Conservation (phyloP, 92 coral and sea anemone genomes). For the Epizoanthus ramosus region DNA sequence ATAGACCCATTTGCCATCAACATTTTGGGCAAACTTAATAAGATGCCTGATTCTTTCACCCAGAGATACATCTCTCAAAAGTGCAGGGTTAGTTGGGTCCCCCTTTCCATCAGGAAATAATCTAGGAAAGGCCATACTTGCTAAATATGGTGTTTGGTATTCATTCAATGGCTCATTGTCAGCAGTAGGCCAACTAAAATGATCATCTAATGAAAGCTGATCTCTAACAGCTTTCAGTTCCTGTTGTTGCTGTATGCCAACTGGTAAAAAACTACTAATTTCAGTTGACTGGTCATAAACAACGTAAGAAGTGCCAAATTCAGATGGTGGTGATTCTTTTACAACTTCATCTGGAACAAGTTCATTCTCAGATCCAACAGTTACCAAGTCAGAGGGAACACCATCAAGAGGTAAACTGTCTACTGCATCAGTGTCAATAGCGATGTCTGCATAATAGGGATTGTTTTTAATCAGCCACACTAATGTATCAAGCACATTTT, state of each 20-base stretch:
- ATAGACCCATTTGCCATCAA: conserved; percentile 34
- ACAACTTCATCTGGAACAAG: too few species aligned
- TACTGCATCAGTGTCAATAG: too few species aligned
- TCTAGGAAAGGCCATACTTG: conserved; percentile 39
- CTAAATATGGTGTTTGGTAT: conserved; percentile 33
- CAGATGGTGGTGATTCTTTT: too few species aligned
- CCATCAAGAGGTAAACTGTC: too few species aligned
- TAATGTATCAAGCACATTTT: too few species aligned
- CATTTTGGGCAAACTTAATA: conserved; percentile 33
- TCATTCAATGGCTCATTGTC: conserved; percentile 26
- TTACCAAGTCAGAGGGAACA: background rate
- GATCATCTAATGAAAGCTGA: conserved; percentile 52
- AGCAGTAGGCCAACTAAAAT: conserved; percentile 49
- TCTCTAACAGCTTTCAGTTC: conserved; percentile 48
- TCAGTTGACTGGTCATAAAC: conserved; percentile 47
- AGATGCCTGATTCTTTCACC: conserved; percentile 40
- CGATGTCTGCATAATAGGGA: too few species aligned
- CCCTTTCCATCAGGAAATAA: conserved; percentile 50
- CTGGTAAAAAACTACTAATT: conserved; percentile 50
- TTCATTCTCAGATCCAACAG: background rate
- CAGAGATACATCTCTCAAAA: conserved; percentile 29
- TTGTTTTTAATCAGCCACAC: too few species aligned
- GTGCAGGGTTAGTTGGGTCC: conserved; percentile 48
- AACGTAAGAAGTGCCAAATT: background rate
- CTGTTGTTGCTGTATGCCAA: conserved; percentile 37